Base-by-base conservation (phyloP, 2,797 vertebrate genomes). In the Myiotriccus ornatus region DNA sequence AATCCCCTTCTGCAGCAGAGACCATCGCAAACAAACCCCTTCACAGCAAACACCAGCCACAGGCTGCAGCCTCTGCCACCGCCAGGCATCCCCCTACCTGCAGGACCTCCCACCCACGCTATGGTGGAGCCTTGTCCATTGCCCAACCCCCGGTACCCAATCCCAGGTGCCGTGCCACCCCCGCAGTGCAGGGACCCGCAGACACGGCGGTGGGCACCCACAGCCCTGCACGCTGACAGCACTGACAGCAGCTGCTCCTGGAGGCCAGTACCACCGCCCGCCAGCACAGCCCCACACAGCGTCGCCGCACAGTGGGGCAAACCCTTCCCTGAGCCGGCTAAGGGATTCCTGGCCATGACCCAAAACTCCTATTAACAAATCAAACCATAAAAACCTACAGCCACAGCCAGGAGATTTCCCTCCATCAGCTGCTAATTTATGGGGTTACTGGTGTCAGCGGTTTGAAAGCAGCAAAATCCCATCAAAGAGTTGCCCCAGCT, bases 291-390 rank as follows among this genome's bases (percentile, higher is more conserved):
- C n/a, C 17, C 0, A 0, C 68, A 11, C 2, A 0, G 67, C 11
- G 0, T 32, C 7, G 0, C 35, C 5, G 0, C 56, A 2, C 53
- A 3, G 0, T 0, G 35, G 92, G 87, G 82, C 87, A 65, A 69
- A 80, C 30, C 87, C 81, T 84, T 65, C 82, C 75, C 73, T 24
- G n/a, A 1, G 41, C 70, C 5, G 8, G 90, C 19, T 20, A 32
- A 87, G 90, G 84, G 73, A 50, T 22, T 86, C 81, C 96, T 97
- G 97, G 97, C 97, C n/a, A 2, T 25, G 39, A 85, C 94, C 94
- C 97, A 95, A 91, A 95, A 81, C 81, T 71, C 93, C 96, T 94
- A 87, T 96, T 95, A 97, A 95, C 95, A 97, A 96, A 97, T 96
- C 97, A 97, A 95, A 95, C 94, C 37, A 47, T 84, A 76, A 97